Conservation (phyloP, 2,888 invertebrate genomes). For the Pollenia angustigena region DNA sequence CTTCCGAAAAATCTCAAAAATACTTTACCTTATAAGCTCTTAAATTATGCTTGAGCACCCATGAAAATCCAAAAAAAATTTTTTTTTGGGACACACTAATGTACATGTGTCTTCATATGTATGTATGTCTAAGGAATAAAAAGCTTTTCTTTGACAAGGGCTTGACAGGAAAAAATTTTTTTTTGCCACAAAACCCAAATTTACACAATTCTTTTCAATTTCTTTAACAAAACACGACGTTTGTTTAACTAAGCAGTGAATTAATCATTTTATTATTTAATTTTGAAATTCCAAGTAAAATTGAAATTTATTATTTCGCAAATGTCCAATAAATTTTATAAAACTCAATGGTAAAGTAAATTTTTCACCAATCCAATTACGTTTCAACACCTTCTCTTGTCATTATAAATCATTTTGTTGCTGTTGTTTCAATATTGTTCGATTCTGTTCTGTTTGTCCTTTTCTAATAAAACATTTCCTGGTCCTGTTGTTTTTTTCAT, state of each 20-base stretch:
- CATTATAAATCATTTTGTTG: constrained; percentile 65
- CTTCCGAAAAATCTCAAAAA: too few species aligned
- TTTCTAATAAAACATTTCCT: constrained; percentile 7
- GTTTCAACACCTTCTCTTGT: constrained; percentile 63
- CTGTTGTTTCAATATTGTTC: neutral
- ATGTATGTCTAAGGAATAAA: neutral
- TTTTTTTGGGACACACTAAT: too few species aligned
- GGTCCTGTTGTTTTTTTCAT: neutral
- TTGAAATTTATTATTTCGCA: neutral
- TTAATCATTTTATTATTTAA: constrained; percentile 18
- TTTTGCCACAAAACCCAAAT: neutral
- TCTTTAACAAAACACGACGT: neutral
- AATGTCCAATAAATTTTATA: constrained; percentile 11
- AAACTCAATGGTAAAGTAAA: constrained; percentile 17
- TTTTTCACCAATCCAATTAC: constrained; percentile 50
- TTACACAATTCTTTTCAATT: constrained; percentile 2
- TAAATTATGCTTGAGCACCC: too few species aligned
- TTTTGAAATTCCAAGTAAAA: neutral
- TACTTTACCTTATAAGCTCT: too few species aligned
- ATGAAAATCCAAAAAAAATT: too few species aligned
- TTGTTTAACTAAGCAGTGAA: neutral
- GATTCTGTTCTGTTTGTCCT: neutral
- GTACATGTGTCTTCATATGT: too few species aligned
- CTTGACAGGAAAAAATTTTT: constrained; percentile 42
- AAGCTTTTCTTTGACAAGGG: constrained; percentile 40